Evolutionary conservation across 2,113 vertebrate species (phyloP), one percentile per base, ranked within the genome.

Genomic region (Numenius arquata): DNA sequence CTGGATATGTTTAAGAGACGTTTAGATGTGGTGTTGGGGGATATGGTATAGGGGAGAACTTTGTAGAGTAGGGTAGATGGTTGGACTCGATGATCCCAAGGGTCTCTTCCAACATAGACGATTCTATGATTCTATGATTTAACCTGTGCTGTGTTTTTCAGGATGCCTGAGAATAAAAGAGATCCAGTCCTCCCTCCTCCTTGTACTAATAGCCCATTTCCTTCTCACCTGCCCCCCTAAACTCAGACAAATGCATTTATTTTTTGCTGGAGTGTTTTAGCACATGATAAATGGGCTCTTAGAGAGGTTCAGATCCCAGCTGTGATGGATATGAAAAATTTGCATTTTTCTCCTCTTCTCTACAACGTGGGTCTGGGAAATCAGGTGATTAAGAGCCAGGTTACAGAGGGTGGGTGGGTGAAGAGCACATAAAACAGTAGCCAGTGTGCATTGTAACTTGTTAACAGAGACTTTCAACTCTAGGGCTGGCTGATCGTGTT

Each of bases 371-470:
- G 17, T 27, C 45, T 66, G 50, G 22, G 71, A 88, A 67, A 65
- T 20, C 0, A 0, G 26, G 26, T 53, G 25, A 36, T 62, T 14
- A 66, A 36, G 52, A 77, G 11, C 29, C 40, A 34, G 8, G 23
- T 61, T 88, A 12, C 14, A 62, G 17, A 25, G n/a, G 12, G 3
- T 36, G 11, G 15, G 6, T n/a, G 40, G 45, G 8, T n/a, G 36
- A 36, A 34, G 18, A 34, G 34, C n/a, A 9, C 27, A 6, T 53
- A 53, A 77, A 86, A 19, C n/a, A 32, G 84, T 52, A 94, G 61
- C 38, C 12, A 8, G 15, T 30, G 32, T 30, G 41, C 8, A 22
- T 20, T 63, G 10, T 38, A 72, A 68, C n/a, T 55, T 71, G 8
- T 26, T 78, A 88, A 47, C 41, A 58, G 38, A 91, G 21, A 52